phyloP scores from a whole-genome alignment of 35 echinoderm and acorn worm species.

The Strongylocentrotus purpuratus region DNA sequence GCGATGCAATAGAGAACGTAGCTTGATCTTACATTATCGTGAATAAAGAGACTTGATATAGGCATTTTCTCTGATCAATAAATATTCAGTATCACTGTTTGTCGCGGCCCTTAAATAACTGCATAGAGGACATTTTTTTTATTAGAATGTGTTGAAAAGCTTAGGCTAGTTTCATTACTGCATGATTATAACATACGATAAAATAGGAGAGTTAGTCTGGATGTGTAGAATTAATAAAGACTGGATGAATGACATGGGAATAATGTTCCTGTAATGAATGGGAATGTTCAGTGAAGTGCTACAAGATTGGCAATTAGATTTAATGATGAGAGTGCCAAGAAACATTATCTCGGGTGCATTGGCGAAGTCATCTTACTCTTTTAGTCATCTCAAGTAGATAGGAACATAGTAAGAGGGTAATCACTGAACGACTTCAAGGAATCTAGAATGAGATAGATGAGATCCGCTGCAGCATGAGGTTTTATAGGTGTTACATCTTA shows the following conservation, averaged over 20 bases:
- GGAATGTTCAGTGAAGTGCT: neutral
- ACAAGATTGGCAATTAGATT: slow-evolving; percentile 18
- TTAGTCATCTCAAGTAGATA: neutral
- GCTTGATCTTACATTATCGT: neutral
- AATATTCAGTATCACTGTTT: neutral
- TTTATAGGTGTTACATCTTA: neutral
- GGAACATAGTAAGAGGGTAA: neutral
- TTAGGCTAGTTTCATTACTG: neutral
- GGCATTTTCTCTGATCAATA: neutral
- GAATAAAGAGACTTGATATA: neutral
- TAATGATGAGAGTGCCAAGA: neutral
- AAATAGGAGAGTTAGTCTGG: neutral
- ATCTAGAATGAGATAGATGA: neutral
- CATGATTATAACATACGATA: neutral
- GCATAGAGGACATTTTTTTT: neutral
- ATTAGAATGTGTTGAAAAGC: neutral
- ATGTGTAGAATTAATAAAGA: neutral
- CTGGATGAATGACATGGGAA: neutral
- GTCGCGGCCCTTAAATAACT: neutral
- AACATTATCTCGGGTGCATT: neutral
- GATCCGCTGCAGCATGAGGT: neutral
- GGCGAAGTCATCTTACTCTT: neutral
- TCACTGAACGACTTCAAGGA: slow-evolving; percentile 15
- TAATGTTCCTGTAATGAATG: neutral
- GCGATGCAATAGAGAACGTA: neutral